Conservation (phyloP, 2,113 vertebrate genomes). For the Trachemys scripta region DNA sequence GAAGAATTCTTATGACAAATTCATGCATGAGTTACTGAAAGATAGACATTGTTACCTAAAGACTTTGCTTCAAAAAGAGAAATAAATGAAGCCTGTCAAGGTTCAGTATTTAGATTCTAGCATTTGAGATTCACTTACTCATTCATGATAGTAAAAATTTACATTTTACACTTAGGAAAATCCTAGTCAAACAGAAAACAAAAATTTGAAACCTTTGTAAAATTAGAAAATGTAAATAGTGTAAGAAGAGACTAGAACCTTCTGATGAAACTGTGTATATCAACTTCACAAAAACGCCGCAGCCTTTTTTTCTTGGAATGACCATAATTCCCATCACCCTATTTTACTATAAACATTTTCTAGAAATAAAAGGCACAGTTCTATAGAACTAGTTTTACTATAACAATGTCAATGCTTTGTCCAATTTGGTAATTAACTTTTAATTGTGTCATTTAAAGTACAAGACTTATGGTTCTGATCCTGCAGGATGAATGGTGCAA, state of each 20-base stretch:
- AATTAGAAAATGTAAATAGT: not conserved
- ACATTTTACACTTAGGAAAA: not conserved
- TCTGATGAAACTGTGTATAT: not conserved
- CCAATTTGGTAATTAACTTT: not conserved
- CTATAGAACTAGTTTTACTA: not conserved
- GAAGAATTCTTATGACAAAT: slow-evolving; percentile 23
- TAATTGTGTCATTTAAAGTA: not conserved
- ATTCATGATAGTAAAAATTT: slow-evolving; percentile 18
- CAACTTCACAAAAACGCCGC: not conserved
- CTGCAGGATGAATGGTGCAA: accelerated
- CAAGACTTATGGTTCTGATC: not conserved
- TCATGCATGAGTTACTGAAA: slow-evolving; percentile 52
- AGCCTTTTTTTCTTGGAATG: not conserved
- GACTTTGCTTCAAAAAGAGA: slow-evolving; percentile 34
- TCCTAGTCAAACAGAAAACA: not conserved
- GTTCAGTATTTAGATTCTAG: slow-evolving; percentile 14
- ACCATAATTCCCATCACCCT: not conserved
- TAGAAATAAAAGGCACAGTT: not conserved
- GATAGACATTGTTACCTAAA: not conserved
- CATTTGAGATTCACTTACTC: not conserved
- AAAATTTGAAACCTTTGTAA: not conserved
- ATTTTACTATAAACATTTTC: not conserved
- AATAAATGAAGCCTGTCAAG: slow-evolving; percentile 12
- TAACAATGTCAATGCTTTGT: not conserved
- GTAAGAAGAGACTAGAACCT: not conserved